Percentiles rank a stretch among this genome's conserved stretches.
Evolutionary conservation across 2,888 invertebrate species (phyloP).

Genomic region (Mantis religiosa): DNA sequence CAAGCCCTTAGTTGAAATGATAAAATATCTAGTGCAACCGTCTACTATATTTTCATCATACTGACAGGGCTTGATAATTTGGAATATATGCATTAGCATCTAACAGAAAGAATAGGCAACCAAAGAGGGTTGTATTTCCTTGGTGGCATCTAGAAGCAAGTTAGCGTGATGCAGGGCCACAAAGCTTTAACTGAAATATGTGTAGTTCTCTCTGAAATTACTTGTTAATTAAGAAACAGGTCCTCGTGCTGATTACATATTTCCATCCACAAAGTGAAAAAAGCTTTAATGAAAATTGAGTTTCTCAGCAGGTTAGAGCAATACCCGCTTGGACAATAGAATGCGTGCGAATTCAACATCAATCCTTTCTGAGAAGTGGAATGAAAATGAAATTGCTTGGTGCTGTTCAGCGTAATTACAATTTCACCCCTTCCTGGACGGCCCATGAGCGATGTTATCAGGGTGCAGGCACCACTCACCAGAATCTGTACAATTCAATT

Average conservation of each 20-base stretch:
- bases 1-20: too few relatives aligned
- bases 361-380: not conserved
- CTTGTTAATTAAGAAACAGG: not conserved
- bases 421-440: not conserved
- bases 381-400: slow-evolving; percentile 14
- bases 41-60: too few relatives aligned
- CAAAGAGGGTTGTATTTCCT: too few relatives aligned
- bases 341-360: slow-evolving; percentile 13
- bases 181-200: not conserved
- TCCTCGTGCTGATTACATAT: not conserved
- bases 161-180: too few relatives aligned
- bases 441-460: not conserved
- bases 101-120: too few relatives aligned
- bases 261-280: not conserved
- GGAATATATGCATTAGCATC: too few relatives aligned
- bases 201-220: not conserved
- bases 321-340: not conserved
- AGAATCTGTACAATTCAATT: not conserved
- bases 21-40: too few relatives aligned
- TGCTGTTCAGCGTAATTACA: not conserved
- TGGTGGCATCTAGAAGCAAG: too few relatives aligned
- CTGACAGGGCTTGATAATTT: too few relatives aligned
- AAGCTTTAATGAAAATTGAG: not conserved
- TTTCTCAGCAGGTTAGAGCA: not conserved
- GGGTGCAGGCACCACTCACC: not conserved